Evolutionary conservation across 37 sponge, comb jelly and placozoan genomes (phyloP), one percentile per base, ranked within the genome.

Genomic region (Beroe ovata): DNA sequence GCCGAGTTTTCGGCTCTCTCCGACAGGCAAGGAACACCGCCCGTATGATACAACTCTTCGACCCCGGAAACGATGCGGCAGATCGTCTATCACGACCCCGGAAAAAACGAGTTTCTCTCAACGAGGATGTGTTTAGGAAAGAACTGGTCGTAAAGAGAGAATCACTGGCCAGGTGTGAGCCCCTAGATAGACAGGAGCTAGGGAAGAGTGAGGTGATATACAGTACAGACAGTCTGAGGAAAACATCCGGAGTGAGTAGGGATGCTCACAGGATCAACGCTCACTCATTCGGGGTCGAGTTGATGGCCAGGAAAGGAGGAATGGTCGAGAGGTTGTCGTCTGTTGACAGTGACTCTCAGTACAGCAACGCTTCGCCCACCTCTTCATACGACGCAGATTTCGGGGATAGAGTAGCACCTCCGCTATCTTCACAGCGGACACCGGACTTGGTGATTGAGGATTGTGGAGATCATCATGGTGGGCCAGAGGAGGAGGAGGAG

Each of bases 1-100:
- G 69, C 30, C 69, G 30, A 18, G 69, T 66, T 1, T 33, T 66
- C 30, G 69, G 69, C 35, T 29, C 32, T 16, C 69, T 66, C 35
- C 25, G 30, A 18, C 25, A 66, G 36, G 25, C 69, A 0, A 26
- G 30, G 4, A 66, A 66, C 30, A 30, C 30, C 16, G 30, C 25
- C 36, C 25, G 30, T 18, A 29, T 66, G 30, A 25, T 66, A 0
- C 35, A 26, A 3, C 69, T 66, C 16, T 66, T 66, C 30, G 69
- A 32, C 1, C 35, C 33, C 8, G 35, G 36, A 18, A 32, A 26
- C 36, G 35, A 26, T 25, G 29, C 23, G 23, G 69, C 30, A 18
- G 36, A 66, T 11, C 29, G 69, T 34, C 16, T 6, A 30, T 8
- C 69, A 2, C 25, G 30, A 16, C 69, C 69, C 18, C 25, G 69